Evolutionary conservation across 1,140 invertebrate species (phyloP).

Genomic region (Pseudomyrmex gracilis): DNA sequence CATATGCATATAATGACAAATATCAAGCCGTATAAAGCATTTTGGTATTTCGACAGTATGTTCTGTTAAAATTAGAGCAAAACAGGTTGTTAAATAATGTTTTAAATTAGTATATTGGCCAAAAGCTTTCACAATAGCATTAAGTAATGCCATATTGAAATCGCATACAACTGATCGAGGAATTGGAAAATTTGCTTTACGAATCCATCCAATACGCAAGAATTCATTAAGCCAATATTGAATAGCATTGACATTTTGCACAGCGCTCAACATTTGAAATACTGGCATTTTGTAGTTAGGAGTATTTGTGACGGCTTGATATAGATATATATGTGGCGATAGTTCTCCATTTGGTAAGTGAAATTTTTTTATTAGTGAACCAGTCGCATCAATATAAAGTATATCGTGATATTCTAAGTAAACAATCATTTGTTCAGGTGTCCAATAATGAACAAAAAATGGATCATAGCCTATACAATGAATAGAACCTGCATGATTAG

Average conservation of each 20-base stretch:
- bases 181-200: slow-evolving; percentile 28
- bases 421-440: not conserved
- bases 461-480: slow-evolving; percentile 17
- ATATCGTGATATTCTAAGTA: slow-evolving; percentile 9
- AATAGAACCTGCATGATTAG: not conserved
- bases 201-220: slow-evolving; percentile 4
- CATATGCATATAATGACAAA: slow-evolving; percentile 29
- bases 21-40: slow-evolving; percentile 9
- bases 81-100: not conserved
- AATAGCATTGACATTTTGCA: slow-evolving; percentile 21
- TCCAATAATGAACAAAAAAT: slow-evolving; percentile 15
- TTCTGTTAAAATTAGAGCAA: not conserved
- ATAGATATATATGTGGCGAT: slow-evolving; percentile 3
- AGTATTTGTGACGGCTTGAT: not conserved
- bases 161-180: slow-evolving; percentile 23
- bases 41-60: not conserved
- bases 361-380: slow-evolving; percentile 11
- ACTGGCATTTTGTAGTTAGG: not conserved
- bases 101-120: slow-evolving; percentile 15
- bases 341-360: slow-evolving; percentile 12
- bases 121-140: slow-evolving; percentile 18
- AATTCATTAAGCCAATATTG: slow-evolving; percentile 23
- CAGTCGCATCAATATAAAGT: slow-evolving; percentile 20
- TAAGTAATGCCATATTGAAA: slow-evolving; percentile 33
- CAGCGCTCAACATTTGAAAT: slow-evolving; percentile 17